Base-by-base conservation (phyloP, 2,888 invertebrate genomes). In the Mesochorus sp. region DNA sequence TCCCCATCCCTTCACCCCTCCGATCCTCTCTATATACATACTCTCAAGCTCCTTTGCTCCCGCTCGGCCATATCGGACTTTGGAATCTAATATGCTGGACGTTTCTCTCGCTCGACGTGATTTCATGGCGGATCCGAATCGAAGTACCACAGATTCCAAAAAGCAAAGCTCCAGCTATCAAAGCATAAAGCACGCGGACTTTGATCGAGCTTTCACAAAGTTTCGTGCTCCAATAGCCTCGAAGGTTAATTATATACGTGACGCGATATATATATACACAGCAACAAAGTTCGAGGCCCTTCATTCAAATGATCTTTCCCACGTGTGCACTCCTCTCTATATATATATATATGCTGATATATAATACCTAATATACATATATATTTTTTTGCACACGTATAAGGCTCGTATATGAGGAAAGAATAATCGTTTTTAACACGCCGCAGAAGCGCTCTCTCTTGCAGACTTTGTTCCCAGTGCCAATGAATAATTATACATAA, bases 401-500 rank as follows among this genome's bases (percentile, higher is more conserved):
- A n/a, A n/a, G n/a, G n/a, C n/a, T n/a, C n/a, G n/a, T n/a, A n/a
- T n/a, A n/a, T n/a, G n/a, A n/a, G n/a, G n/a, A n/a, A n/a, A n/a
- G n/a, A n/a, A n/a, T n/a, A 42, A 42, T 5, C 8, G 12, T 59
- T 61, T 17, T 8, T 10, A 28, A 44, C 14, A 37, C 37, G 8
- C 12, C 31, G 12, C 12, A 26, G 31, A 1, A 4, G 14, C 28
- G 31, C 57, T 49, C 51, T 61, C 53, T 62, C 67, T 72, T 67
- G 57, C 24, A 66, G 42, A 64, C 42, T 57, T 78, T 70, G 68
- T 78, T 78, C 70, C 70, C 78, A 74, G 78, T 78, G 78, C 78
- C 78, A 78, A 78, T 78, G 59, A 74, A 77, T 67, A 53, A 37
- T 53, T 67, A 72, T 59, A 59, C 37, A 37, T 12, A 37, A 12